These are phyloP conservation scores for Drosophila chauvacae DNA, from an alignment of 1,140 invertebrate species.

Conservation along the genomic window DNA sequence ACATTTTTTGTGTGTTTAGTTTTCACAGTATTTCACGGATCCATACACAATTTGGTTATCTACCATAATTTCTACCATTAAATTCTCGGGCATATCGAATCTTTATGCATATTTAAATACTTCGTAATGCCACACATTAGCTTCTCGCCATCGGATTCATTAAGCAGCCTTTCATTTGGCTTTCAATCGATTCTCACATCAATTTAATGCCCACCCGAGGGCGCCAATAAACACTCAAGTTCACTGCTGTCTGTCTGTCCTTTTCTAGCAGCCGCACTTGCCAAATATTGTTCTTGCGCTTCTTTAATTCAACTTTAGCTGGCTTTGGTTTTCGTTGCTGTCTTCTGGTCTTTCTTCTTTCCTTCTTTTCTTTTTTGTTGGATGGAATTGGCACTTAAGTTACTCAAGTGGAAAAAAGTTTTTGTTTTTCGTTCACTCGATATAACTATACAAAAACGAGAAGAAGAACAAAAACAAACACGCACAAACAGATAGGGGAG, in stretches of 20 bases:
- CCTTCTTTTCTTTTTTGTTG: slow-evolving; percentile 39
- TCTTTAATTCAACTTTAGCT: slow-evolving; percentile 36
- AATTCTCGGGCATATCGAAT: neutral
- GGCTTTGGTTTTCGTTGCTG: slow-evolving; percentile 33
- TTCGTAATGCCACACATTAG: neutral
- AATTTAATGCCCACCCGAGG: slow-evolving; percentile 44
- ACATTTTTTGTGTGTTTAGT: neutral
- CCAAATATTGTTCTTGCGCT: slow-evolving; percentile 45
- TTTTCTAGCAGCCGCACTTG: slow-evolving; percentile 16
- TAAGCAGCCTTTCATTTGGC: slow-evolving; percentile 50
- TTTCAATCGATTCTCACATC: slow-evolving; percentile 59
- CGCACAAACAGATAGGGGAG: slow-evolving; percentile 43
- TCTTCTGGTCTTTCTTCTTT: slow-evolving; percentile 32
- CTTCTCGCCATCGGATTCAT: slow-evolving; percentile 12
- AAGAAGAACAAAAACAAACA: slow-evolving; percentile 36
- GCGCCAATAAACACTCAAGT: slow-evolving; percentile 33
- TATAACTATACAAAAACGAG: slow-evolving; percentile 64
- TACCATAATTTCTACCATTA: neutral
- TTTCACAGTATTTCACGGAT: neutral
- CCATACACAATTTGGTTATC: neutral
- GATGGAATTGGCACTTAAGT: slow-evolving; percentile 80
- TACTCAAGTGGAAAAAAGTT: slow-evolving; percentile 83
- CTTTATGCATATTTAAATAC: slow-evolving; percentile 15
- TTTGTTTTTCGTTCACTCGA: slow-evolving; percentile 81
- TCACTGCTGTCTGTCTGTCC: neutral